Percentiles rank a stretch among this genome's conserved stretches.
These are phyloP conservation scores for Lithophane leautieri DNA, from an alignment of 2,888 invertebrate species.

Conservation along the genomic window DNA sequence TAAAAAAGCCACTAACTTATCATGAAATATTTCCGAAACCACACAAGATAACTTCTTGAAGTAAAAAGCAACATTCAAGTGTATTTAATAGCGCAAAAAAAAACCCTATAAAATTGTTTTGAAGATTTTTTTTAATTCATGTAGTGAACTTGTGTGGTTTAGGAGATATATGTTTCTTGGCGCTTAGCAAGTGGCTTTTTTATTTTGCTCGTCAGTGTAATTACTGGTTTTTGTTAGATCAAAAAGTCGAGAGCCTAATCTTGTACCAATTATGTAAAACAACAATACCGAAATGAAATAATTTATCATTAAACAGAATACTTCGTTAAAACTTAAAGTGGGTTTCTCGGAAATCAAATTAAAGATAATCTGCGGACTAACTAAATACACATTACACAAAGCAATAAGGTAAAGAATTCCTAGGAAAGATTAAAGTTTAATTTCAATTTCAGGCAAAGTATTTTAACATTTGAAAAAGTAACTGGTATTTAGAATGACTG, in stretches of 20 bases:
- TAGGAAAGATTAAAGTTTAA: constrained; percentile 18
- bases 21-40: too few relatives aligned
- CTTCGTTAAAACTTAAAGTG: constrained; percentile 12
- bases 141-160: too few relatives aligned
- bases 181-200: too few relatives aligned
- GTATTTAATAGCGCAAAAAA: too few relatives aligned
- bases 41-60: too few relatives aligned
- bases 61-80: too few relatives aligned
- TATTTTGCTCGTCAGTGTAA: too few relatives aligned
- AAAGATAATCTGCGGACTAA: background rate
- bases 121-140: too few relatives aligned
- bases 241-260: background rate
- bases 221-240: background rate
- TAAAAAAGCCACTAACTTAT: too few relatives aligned
- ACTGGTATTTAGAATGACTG: constrained; percentile 9
- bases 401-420: constrained; percentile 1
- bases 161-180: too few relatives aligned
- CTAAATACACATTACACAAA: constrained; percentile 17
- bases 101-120: too few relatives aligned
- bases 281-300: background rate
- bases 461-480: constrained; percentile 4
- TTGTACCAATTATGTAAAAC: background rate
- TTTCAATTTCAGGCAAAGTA: background rate
- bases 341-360: constrained; percentile 5
- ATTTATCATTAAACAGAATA: constrained; percentile 13